phyloP scores from a whole-genome alignment of 2,888 invertebrate genomes.

The Tridacna crocea region DNA sequence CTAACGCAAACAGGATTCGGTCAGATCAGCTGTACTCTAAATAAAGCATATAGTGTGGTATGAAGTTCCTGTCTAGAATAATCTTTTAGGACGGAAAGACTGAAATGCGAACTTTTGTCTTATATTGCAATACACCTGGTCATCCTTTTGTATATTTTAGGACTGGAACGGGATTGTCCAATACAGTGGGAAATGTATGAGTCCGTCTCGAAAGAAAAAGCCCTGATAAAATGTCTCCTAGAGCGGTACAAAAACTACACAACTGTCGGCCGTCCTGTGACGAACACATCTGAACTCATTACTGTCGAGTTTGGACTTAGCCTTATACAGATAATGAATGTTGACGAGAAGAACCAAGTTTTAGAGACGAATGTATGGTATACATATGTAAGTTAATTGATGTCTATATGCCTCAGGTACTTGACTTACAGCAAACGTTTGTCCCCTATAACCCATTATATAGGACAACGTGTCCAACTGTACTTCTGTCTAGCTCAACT shows the following conservation, averaged over 20 bases:
- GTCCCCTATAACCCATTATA: too few relatives aligned
- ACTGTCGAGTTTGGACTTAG: conserved; percentile 76
- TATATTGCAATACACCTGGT: too few relatives aligned
- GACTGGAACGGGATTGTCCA: conserved; percentile 46
- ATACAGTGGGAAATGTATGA: conserved; percentile 57
- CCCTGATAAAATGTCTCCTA: conserved; percentile 79
- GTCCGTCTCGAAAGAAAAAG: conserved; percentile 80
- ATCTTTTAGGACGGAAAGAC: too few relatives aligned
- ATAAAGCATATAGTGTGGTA: too few relatives aligned
- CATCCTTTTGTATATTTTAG: conserved; percentile 27
- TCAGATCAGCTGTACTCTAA: too few relatives aligned
- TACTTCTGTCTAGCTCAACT: too few relatives aligned
- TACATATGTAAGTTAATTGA: conserved; percentile 72
- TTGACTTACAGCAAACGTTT: too few relatives aligned
- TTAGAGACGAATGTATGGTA: conserved; percentile 78
- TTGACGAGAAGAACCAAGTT: conserved; percentile 79
- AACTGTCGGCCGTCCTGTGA: conserved; percentile 76
- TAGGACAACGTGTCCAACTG: too few relatives aligned
- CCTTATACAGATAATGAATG: conserved; percentile 77
- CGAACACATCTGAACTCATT: conserved; percentile 73
- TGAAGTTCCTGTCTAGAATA: too few relatives aligned
- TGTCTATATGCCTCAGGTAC: background rate
- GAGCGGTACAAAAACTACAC: conserved; percentile 74
- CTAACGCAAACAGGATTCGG: too few relatives aligned
- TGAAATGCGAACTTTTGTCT: too few relatives aligned